Conservation (phyloP, 30 jellyfish, hydroid and myxozoan species). For the Aurelia coerulea region DNA sequence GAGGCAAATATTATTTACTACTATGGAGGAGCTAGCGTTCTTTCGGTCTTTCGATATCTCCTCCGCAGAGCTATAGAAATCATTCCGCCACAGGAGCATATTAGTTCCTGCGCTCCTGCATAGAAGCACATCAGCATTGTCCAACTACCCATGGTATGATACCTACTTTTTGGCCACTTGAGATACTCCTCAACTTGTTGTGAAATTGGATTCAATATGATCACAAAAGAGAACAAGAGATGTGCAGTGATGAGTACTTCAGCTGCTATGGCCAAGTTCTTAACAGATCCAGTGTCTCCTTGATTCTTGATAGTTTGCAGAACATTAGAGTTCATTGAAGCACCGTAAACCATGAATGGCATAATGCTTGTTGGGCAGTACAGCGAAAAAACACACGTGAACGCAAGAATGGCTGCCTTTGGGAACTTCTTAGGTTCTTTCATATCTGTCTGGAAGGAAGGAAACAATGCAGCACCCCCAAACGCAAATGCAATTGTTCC, state of each 20-base stretch:
- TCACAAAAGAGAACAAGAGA: conserved; percentile 82
- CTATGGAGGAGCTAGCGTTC: too few species aligned
- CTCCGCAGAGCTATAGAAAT: too few species aligned
- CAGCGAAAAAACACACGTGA: conserved; percentile 74
- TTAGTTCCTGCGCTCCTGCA: too few species aligned
- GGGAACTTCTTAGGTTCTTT: conserved; percentile 80
- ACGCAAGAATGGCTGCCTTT: conserved; percentile 79
- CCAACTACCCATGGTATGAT: neutral
- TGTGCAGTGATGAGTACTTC: conserved; percentile 84
- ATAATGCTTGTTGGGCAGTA: conserved; percentile 82
- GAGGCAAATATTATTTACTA: too few species aligned
- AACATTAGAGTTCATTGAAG: conserved; percentile 52
- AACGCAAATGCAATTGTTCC: conserved; percentile 95
- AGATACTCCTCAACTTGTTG: conserved; percentile 93
- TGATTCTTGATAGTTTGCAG: conserved; percentile 59
- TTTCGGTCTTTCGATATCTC: too few species aligned
- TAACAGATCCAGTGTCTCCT: conserved; percentile 73
- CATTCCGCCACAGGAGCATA: too few species aligned
- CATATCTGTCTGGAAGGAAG: conserved; percentile 96
- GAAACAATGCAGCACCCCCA: conserved; percentile 95
- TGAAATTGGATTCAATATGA: conserved; percentile 81
- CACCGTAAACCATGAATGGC: conserved; percentile 90
- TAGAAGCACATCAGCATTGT: too few species aligned
- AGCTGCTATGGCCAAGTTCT: conserved; percentile 63
- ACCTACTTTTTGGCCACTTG: conserved; percentile 84